These are phyloP conservation scores for Alligator mississippiensis DNA, from an alignment of 2,113 vertebrate species.

Conservation along the genomic window DNA sequence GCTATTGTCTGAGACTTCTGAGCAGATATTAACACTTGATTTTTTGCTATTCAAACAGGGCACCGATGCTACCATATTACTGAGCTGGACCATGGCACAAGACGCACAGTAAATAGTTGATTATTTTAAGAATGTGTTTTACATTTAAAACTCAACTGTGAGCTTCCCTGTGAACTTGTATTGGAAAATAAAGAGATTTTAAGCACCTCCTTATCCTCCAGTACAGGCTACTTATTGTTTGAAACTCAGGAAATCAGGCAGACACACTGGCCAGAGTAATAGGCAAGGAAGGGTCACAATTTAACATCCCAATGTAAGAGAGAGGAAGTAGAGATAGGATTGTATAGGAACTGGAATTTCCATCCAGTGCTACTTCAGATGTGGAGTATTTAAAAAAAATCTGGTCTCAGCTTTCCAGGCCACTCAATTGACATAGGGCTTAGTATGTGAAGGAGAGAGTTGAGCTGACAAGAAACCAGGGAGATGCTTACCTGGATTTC, in stretches of 20 bases:
- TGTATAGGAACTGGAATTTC: background rate
- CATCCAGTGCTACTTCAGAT: background rate
- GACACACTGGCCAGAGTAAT: background rate
- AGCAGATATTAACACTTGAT: no score
- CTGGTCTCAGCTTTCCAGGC: background rate
- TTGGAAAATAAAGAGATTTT: background rate
- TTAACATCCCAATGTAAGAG: accelerated
- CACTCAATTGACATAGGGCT: no score
- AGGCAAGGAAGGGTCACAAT: background rate
- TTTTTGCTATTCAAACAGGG: background rate
- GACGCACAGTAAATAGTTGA: background rate
- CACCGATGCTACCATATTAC: background rate
- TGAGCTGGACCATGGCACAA: background rate
- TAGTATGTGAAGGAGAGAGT: background rate
- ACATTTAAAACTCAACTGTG: background rate
- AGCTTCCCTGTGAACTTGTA: background rate
- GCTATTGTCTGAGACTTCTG: background rate
- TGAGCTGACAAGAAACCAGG: background rate
- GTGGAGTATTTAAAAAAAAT: background rate
- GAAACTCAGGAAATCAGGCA: background rate
- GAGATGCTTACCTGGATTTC: background rate
- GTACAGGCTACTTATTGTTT: background rate
- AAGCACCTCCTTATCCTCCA: background rate
- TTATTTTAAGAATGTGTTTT: background rate
- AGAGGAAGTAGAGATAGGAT: background rate